Conservation (phyloP, 2,113 vertebrate genomes). For the Miniopterus natalensis region DNA sequence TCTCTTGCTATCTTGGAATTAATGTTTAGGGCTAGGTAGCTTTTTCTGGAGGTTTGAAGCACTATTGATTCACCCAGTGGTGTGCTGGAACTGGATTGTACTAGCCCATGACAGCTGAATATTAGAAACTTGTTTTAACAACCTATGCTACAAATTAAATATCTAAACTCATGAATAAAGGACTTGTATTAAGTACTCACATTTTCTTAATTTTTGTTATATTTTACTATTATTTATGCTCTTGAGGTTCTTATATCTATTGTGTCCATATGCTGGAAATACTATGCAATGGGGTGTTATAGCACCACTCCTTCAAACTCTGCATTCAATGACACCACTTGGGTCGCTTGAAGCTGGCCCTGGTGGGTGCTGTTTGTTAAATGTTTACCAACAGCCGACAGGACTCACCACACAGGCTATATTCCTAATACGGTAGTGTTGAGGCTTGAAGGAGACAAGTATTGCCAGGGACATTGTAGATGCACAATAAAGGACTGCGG, state of each 20-base stretch:
- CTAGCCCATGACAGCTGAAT: neutral
- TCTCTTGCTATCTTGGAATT: neutral
- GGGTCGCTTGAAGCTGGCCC: neutral
- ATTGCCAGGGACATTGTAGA: neutral
- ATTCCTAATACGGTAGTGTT: neutral
- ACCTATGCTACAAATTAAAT: slow-evolving; percentile 18
- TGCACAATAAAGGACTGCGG: neutral
- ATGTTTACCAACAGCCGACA: neutral
- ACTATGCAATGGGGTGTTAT: neutral
- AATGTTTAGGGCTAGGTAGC: neutral
- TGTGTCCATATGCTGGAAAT: neutral
- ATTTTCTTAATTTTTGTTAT: neutral
- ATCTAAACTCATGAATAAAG: neutral
- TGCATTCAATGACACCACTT: neutral
- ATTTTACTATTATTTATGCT: neutral
- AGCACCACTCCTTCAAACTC: neutral
- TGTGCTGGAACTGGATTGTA: neutral
- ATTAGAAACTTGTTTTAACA: neutral
- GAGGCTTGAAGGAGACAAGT: neutral
- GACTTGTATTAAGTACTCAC: neutral
- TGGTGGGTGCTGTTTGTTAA: neutral
- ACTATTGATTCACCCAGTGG: neutral
- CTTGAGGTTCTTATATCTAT: neutral
- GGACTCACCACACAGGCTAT: neutral
- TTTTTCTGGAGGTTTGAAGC: neutral